A percentile compares a stretch with the other conserved stretches of the same genome.
Conservation (phyloP, 2,797 vertebrate species). For the Lacerta viridis region DNA sequence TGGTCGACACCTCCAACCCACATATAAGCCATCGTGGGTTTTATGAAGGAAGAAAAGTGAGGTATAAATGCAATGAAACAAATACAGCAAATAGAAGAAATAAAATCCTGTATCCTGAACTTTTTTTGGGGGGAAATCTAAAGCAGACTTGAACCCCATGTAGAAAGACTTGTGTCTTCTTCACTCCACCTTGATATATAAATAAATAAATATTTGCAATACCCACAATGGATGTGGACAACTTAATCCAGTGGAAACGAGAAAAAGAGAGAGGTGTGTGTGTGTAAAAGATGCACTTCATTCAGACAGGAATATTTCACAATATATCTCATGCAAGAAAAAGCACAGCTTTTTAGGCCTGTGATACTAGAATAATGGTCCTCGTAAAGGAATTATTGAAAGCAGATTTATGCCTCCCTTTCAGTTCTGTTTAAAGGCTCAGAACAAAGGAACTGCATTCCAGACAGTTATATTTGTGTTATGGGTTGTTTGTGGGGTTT, state of each 20-base stretch:
- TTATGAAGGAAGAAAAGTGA: too few species aligned
- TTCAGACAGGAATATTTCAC: constrained; percentile 14
- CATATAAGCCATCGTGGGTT: too few species aligned
- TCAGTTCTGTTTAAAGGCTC: constrained; percentile 43
- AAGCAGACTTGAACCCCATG: background rate
- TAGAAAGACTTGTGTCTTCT: background rate
- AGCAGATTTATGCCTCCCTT: constrained; percentile 27
- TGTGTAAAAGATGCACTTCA: constrained; percentile 23
- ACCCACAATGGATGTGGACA: background rate
- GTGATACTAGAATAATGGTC: constrained; percentile 9
- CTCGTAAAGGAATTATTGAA: constrained; percentile 49
- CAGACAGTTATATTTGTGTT: constrained; percentile 61
- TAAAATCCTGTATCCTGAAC: background rate
- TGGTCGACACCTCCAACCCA: too few species aligned
- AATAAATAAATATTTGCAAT: background rate
- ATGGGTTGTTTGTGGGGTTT: constrained; percentile 25
- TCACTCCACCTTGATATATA: background rate
- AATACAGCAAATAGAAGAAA: too few species aligned
- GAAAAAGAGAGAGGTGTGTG: background rate
- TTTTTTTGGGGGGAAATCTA: background rate
- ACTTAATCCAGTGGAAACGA: background rate
- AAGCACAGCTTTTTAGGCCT: constrained; percentile 36
- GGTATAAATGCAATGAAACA: too few species aligned
- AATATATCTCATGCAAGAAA: background rate
- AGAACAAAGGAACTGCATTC: constrained; percentile 48